Conservation (phyloP, 2,888 invertebrate species). For the Protodeltote pygarga region DNA sequence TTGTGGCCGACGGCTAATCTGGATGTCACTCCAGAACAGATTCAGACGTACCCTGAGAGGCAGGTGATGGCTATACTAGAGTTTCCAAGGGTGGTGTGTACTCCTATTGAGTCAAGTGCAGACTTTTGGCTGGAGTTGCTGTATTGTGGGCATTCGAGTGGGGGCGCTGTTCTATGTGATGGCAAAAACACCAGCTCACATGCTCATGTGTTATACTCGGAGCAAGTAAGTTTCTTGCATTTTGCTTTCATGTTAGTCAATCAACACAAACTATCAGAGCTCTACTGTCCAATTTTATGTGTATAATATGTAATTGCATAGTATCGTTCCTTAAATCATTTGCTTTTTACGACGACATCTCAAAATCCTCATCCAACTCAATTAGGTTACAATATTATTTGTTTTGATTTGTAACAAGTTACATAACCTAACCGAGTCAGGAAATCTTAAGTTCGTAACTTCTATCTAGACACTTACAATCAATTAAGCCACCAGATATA, state of each 20-base stretch:
- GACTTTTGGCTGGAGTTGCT: conserved; percentile 93
- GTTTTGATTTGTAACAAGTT: too few relatives aligned
- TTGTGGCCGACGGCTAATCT: conserved; percentile 93
- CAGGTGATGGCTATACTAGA: conserved; percentile 91
- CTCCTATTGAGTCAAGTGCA: conserved; percentile 87
- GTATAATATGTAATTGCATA: too few relatives aligned
- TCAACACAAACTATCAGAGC: neutral
- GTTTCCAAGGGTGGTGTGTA: conserved; percentile 91
- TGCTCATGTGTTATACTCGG: conserved; percentile 90
- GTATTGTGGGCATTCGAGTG: conserved; percentile 91
- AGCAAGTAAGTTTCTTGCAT: conserved; percentile 85
- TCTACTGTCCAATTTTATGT: too few relatives aligned
- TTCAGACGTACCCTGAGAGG: conserved; percentile 92
- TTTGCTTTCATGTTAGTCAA: neutral
- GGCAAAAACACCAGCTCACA: conserved; percentile 83
- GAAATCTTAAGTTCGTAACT: too few relatives aligned
- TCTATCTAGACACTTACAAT: too few relatives aligned
- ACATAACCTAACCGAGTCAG: too few relatives aligned
- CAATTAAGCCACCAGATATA: too few relatives aligned
- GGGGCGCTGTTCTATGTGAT: conserved; percentile 90
- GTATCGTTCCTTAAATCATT: too few relatives aligned
- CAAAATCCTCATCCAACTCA: too few relatives aligned
- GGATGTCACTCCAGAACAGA: conserved; percentile 91
- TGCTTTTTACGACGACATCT: too few relatives aligned
- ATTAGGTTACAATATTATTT: too few relatives aligned